Evolutionary conservation across 2,797 vertebrate genomes (phyloP).

Genomic region (Liparis tanakae): DNA sequence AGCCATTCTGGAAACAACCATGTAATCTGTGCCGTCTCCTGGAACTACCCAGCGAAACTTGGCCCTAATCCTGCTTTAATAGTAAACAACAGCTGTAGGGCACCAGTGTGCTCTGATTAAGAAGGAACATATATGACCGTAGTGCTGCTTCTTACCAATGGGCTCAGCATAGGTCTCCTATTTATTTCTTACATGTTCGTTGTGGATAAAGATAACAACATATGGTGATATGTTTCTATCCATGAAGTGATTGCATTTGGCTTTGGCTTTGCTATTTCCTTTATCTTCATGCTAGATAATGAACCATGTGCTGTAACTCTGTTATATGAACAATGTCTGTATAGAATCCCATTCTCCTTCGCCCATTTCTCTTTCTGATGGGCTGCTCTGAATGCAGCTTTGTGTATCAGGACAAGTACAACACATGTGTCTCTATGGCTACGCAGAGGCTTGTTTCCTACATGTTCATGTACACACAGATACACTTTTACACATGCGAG

Average conservation of each 20-base stretch:
- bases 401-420: constrained; percentile 16
- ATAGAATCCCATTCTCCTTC: background rate
- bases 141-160: constrained; percentile 9
- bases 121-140: constrained; percentile 27
- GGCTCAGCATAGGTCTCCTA: background rate
- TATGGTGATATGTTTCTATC: background rate
- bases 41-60: constrained; percentile 49
- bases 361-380: constrained; percentile 1
- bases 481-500: constrained; percentile 34
- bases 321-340: background rate
- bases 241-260: background rate
- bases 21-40: constrained; percentile 43
- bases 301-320: constrained; percentile 13
- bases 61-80: constrained; percentile 64
- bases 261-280: constrained; percentile 7
- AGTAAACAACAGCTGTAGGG: constrained; percentile 73
- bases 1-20: constrained; percentile 56
- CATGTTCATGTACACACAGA: constrained; percentile 3
- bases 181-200: background rate
- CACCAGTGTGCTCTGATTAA: constrained; percentile 39
- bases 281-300: constrained; percentile 5
- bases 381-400: constrained; percentile 1
- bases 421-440: constrained; percentile 5
- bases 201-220: constrained; percentile 12
- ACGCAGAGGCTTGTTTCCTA: constrained; percentile 7